Evolutionary conservation across 1,140 invertebrate genomes (phyloP).

Genomic region (Ditylenchus dipsaci): DNA sequence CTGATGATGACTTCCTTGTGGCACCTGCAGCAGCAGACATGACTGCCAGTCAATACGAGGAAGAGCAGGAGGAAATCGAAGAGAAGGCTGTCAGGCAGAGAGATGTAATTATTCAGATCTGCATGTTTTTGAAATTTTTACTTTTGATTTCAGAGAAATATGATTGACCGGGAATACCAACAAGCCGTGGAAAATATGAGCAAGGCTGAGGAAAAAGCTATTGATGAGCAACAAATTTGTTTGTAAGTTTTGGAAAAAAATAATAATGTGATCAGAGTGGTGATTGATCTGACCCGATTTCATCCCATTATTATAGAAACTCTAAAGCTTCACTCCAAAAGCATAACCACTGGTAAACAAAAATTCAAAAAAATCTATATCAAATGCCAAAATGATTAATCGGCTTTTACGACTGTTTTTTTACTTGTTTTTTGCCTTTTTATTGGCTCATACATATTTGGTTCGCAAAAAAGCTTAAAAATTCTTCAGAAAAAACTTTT

Average conservation of each 20-base stretch:
- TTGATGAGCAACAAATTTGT: slow-evolving; percentile 22
- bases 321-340: no score
- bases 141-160: background rate
- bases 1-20: slow-evolving; percentile 32
- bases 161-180: slow-evolving; percentile 4
- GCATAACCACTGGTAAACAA: no score
- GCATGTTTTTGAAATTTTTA: background rate
- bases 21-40: background rate
- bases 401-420: no score
- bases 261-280: no score
- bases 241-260: background rate
- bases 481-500: no score
- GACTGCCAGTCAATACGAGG: slow-evolving; percentile 1
- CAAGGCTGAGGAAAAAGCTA: slow-evolving; percentile 16
- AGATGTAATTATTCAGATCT: background rate
- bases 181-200: slow-evolving; percentile 13
- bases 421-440: no score
- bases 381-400: no score
- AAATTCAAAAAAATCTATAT: no score
- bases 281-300: no score
- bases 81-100: slow-evolving; percentile 3
- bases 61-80: slow-evolving; percentile 26
- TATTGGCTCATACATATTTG: no score
- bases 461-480: no score
- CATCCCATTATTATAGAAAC: no score